phyloP scores from a whole-genome alignment of 2,888 invertebrate genomes.

The Charanyca ferruginea region DNA sequence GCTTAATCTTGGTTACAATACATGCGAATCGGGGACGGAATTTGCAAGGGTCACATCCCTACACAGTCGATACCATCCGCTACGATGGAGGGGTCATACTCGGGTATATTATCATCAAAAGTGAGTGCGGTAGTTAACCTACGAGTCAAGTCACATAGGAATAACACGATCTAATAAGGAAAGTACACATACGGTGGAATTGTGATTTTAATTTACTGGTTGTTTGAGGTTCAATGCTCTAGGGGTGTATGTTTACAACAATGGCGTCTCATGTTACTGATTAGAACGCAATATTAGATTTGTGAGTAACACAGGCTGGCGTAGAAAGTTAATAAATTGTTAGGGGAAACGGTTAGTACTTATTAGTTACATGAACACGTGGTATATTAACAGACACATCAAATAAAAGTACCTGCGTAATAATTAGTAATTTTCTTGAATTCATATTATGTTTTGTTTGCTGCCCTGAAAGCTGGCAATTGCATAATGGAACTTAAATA shows the following conservation, averaged over 20 bases:
- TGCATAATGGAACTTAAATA: not conserved
- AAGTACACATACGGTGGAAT: constrained; percentile 51
- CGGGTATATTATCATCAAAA: constrained; percentile 44
- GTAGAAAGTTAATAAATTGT: constrained; percentile 56
- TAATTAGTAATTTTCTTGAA: not conserved
- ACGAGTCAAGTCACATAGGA: constrained; percentile 51
- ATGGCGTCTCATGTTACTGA: constrained; percentile 51
- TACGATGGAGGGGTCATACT: constrained; percentile 34
- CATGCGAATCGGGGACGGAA: constrained; percentile 58
- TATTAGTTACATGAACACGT: not conserved
- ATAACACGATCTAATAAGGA: constrained; percentile 61
- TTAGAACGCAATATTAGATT: constrained; percentile 62
- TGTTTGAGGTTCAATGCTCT: constrained; percentile 60
- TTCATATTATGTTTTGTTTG: not conserved
- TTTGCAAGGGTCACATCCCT: constrained; percentile 67
- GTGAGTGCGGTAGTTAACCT: constrained; percentile 41
- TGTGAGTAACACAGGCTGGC: constrained; percentile 62
- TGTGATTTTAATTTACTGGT: constrained; percentile 58
- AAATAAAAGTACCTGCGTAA: not conserved
- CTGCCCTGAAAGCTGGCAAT: not conserved
- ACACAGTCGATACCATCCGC: constrained; percentile 49
- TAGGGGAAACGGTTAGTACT: constrained; percentile 22
- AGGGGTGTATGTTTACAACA: constrained; percentile 54
- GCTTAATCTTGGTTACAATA: constrained; percentile 79
- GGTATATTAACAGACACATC: constrained; percentile 3